Evolutionary conservation across 1,140 invertebrate species (phyloP), one percentile per base, ranked within the genome.

Genomic region (Teleopsis dalmanni): DNA sequence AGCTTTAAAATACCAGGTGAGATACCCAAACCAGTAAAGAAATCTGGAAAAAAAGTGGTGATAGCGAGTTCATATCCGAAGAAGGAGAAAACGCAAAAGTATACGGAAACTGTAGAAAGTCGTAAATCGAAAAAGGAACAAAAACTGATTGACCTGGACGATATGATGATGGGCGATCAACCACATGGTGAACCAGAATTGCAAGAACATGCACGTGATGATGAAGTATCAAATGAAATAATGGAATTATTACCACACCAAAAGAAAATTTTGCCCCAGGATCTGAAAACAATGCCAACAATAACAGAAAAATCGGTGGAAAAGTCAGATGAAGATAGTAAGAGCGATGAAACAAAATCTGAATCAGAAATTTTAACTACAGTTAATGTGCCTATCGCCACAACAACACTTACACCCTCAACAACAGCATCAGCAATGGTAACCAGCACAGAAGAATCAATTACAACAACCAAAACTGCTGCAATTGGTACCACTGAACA

Each of bases 81-180:
- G 11, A 47, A 65, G 11, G 48, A 56, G 2, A 50, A 50, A 6
- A 52, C 34, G 35, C 54, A 60, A 42, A 62, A 64, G 42, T 4
- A 53, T 51, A 31, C 51, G 37, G 27, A 43, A 50, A 33, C 47
- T 36, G 14, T 31, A 56, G 11, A 51, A 57, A 37, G 47, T 48
- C 48, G 33, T 13, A 44, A 29, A 26, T 34, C 23, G 47, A 48
- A 55, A 4, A 42, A 59, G 33, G 35, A 51, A 34, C 33, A 22
- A 48, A 29, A 7, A 9, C 38, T 36, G 14, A 2, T 38, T 11
- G 14, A 25, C 10, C 23, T 56, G 27, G 55, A 59, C 33, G 63
- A 68, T 34, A 58, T 69, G 55, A 71, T 71, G 68, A 59, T 70
- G 65, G 65, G 63, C 6, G 67, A 70, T 29, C 63, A 65, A 36